These are phyloP conservation scores for Panorpa germanica DNA, from an alignment of 2,888 invertebrate genomes.

Conservation along the genomic window DNA sequence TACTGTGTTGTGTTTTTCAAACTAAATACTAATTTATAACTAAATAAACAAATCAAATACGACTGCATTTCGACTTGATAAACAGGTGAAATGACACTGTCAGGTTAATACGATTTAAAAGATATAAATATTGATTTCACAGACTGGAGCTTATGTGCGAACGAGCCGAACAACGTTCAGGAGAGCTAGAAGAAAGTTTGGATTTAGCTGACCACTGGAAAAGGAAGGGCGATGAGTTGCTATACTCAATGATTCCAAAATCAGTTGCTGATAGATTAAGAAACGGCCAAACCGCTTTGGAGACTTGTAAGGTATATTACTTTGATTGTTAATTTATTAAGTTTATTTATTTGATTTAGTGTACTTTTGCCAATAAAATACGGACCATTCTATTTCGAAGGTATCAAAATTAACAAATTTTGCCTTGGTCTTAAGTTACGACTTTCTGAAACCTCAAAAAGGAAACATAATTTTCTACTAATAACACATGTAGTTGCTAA, in stretches of 20 bases:
- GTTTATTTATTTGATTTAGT: slow-evolving; percentile 3
- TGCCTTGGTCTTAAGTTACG: neutral
- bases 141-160: slow-evolving; percentile 65
- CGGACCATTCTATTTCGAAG: too few species aligned
- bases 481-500: too few species aligned
- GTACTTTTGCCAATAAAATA: too few species aligned
- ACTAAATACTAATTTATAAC: too few species aligned
- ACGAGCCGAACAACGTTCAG: slow-evolving; percentile 59
- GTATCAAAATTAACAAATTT: slow-evolving; percentile 5
- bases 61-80: too few species aligned
- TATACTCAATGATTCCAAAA: slow-evolving; percentile 85
- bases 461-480: too few species aligned
- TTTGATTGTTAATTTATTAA: slow-evolving; percentile 3
- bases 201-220: slow-evolving; percentile 69
- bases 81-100: too few species aligned
- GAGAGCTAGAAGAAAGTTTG: slow-evolving; percentile 60
- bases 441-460: neutral
- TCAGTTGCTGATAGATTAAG: slow-evolving; percentile 66
- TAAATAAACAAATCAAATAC: too few species aligned
- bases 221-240: slow-evolving; percentile 61
- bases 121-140: slow-evolving; percentile 11
- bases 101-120: too few species aligned
- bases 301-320: slow-evolving; percentile 51
- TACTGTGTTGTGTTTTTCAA: too few species aligned
- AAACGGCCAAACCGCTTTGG: slow-evolving; percentile 52